A percentile compares a stretch with the other conserved stretches of the same genome.
phyloP scores from a whole-genome alignment of 2,797 vertebrate genomes.

The Ceryle rudis region DNA sequence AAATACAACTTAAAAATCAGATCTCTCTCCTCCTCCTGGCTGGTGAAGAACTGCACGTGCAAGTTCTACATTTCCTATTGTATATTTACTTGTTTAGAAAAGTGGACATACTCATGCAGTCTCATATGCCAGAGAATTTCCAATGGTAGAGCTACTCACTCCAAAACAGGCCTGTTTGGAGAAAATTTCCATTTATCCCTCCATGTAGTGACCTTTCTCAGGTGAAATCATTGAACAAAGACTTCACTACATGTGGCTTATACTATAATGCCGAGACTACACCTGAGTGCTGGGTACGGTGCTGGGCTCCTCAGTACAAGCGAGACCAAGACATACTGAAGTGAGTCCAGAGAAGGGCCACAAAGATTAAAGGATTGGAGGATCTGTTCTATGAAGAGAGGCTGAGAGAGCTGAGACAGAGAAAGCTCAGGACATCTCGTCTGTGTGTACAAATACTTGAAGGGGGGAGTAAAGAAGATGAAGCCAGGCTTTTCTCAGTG shows the following conservation, averaged over 20 bases:
- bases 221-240: background rate
- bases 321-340: fast-evolving
- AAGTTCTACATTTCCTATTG: background rate
- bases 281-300: background rate
- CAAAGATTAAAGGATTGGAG: background rate
- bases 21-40: background rate
- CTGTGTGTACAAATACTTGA: background rate
- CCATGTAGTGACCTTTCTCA: background rate
- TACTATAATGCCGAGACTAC: background rate
- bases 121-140: background rate
- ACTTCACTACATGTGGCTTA: background rate
- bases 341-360: background rate
- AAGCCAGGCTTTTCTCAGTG: no score
- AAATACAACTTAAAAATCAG: background rate
- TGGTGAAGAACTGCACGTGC: background rate
- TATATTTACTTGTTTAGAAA: background rate
- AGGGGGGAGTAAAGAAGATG: background rate
- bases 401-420: background rate
- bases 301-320: background rate
- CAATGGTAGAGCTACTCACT: background rate
- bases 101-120: background rate
- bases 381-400: background rate
- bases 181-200: background rate
- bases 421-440: background rate
- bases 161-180: background rate